Conservation (phyloP, 1,140 invertebrate species). For the Drosophila sechellia region DNA sequence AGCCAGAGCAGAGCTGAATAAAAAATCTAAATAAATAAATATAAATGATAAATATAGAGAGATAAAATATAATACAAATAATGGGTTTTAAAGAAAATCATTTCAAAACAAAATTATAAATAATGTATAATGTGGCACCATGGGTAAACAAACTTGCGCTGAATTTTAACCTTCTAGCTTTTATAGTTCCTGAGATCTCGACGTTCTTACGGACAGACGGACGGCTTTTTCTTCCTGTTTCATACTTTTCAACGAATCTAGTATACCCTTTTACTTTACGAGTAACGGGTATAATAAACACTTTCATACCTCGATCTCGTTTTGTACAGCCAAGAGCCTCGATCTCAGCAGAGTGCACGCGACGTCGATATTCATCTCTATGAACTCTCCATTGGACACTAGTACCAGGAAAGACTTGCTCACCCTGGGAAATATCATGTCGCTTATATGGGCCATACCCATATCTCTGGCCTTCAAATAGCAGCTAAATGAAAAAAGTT, state of each 20-base stretch:
- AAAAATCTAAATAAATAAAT: neutral
- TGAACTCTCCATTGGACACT: neutral
- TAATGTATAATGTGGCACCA: no score
- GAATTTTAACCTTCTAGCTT: no score
- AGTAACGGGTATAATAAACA: no score
- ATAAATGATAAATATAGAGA: neutral
- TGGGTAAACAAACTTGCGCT: no score
- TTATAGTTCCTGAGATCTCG: no score
- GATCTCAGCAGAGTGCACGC: neutral
- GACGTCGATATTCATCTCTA: neutral
- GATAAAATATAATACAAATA: neutral
- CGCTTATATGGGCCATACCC: neutral
- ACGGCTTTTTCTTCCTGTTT: no score
- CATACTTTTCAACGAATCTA: no score
- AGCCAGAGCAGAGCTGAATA: conserved; percentile 11
- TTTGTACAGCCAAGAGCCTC: neutral
- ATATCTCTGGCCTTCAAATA: neutral
- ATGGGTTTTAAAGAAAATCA: neutral
- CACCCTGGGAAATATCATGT: neutral
- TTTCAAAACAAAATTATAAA: no score
- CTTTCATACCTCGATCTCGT: conserved; percentile 9
- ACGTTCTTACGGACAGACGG: no score
- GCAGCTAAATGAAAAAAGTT: neutral
- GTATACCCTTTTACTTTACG: no score
- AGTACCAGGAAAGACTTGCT: conserved; percentile 1